These are phyloP conservation scores for Hystrix brachyura DNA, from an alignment of 2,113 vertebrate genomes.

Conservation along the genomic window DNA sequence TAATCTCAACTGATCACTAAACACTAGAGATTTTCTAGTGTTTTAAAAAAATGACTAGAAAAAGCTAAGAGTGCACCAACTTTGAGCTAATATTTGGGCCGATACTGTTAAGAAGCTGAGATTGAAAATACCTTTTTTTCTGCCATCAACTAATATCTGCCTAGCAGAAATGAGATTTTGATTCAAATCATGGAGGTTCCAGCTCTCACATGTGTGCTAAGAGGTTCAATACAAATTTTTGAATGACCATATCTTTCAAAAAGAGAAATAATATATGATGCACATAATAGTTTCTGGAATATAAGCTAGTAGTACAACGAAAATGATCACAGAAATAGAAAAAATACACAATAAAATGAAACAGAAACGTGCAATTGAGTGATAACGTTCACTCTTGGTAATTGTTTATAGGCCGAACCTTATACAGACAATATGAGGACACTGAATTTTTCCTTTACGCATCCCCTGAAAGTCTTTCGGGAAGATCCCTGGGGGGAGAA, in stretches of 20 bases:
- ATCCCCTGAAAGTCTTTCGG: background rate
- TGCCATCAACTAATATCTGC: background rate
- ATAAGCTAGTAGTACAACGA: background rate
- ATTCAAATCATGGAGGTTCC: background rate
- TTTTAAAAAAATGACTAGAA: background rate
- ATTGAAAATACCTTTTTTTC: background rate
- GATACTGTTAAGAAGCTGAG: constrained; percentile 11
- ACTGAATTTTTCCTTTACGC: background rate
- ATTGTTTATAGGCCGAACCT: background rate
- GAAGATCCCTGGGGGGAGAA: background rate
- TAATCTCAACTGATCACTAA: background rate
- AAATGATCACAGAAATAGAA: background rate
- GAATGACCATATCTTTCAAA: background rate
- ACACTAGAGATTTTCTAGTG: background rate
- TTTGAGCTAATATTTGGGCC: constrained; percentile 38
- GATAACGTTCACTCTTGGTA: background rate
- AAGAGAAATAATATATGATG: background rate
- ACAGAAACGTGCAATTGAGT: background rate
- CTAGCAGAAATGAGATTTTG: background rate
- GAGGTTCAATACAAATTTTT: background rate
- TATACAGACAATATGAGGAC: background rate
- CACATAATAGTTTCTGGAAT: background rate
- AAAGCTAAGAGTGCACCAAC: background rate
- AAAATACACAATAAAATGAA: background rate
- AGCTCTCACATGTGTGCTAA: background rate